These are phyloP conservation scores for Rhynchomys soricoides DNA, from an alignment of 2,113 vertebrate genomes.

Conservation along the genomic window DNA sequence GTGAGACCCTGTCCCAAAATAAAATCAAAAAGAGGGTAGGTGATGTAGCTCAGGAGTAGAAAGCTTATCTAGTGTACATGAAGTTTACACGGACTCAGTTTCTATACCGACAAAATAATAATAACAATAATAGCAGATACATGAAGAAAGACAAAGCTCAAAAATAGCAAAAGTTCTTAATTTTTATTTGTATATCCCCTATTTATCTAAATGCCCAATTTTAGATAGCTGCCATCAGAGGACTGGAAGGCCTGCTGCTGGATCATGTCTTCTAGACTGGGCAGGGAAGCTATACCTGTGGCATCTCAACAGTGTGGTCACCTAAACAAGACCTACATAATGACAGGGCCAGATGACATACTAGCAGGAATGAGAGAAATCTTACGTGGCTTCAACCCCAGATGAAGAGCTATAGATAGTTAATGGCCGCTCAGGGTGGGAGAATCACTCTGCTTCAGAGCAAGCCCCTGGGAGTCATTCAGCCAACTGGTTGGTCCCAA, in stretches of 20 bases:
- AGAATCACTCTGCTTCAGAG: neutral
- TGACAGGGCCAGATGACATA: neutral
- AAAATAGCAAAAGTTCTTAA: neutral
- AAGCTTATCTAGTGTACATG: neutral
- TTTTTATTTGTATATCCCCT: neutral
- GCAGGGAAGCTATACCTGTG: neutral
- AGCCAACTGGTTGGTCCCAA: neutral
- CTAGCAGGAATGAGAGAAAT: neutral
- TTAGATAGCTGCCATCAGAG: neutral
- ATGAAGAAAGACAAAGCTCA: neutral
- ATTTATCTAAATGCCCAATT: slow-evolving; percentile 12
- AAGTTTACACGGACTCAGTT: neutral
- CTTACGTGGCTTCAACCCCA: neutral
- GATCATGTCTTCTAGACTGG: neutral
- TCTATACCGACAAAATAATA: neutral
- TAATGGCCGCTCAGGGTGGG: neutral
- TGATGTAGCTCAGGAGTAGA: neutral
- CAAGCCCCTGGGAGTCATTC: neutral
- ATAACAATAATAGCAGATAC: neutral
- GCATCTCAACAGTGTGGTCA: neutral
- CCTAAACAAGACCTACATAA: neutral
- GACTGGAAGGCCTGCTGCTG: neutral
- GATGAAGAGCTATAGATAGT: neutral
- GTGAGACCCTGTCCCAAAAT: neutral
- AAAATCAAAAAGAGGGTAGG: neutral